A percentile compares a stretch with the other conserved stretches of the same genome.
Evolutionary conservation across 2,113 vertebrate genomes (phyloP).

Genomic region (Campylomormyrus numenius): DNA sequence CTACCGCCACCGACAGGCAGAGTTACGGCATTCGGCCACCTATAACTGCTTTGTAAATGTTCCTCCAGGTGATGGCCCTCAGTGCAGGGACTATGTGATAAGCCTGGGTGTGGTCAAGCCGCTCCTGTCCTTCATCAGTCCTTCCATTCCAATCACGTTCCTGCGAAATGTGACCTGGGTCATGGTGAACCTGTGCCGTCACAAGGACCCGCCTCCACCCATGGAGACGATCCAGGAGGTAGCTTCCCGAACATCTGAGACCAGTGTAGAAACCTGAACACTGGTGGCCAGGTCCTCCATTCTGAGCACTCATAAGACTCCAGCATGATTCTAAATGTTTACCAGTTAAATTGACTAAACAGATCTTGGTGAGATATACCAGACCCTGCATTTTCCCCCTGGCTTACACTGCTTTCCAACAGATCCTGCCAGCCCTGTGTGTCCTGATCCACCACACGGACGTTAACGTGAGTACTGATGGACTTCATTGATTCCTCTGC

Average conservation of each 20-base stretch:
- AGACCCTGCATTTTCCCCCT: neutral
- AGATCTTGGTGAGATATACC: neutral
- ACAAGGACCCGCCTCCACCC: slow-evolving; percentile 95
- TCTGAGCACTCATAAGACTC: neutral
- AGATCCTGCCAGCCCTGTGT: slow-evolving; percentile 96
- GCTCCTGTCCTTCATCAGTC: slow-evolving; percentile 95
- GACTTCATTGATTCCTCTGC: neutral
- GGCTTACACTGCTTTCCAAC: neutral
- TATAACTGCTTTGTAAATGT: neutral
- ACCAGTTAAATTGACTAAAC: neutral
- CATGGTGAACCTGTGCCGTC: slow-evolving; percentile 97
- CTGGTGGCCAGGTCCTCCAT: neutral
- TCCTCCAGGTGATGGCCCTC: slow-evolving; percentile 79
- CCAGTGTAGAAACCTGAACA: neutral
- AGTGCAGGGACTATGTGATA: slow-evolving; percentile 97
- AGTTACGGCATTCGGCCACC: neutral
- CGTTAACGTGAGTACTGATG: slow-evolving; percentile 84
- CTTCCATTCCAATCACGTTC: slow-evolving; percentile 98
- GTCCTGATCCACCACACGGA: slow-evolving; percentile 97
- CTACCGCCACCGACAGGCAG: neutral
- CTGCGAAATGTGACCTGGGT: slow-evolving; percentile 99
- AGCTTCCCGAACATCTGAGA: slow-evolving; percentile 16
- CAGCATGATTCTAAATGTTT: neutral
- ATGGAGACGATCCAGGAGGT: slow-evolving; percentile 99
- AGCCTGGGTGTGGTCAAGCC: slow-evolving; percentile 95